Base-by-base conservation (phyloP, 2,888 invertebrate species). In the Gonocerus acuteangulatus region DNA sequence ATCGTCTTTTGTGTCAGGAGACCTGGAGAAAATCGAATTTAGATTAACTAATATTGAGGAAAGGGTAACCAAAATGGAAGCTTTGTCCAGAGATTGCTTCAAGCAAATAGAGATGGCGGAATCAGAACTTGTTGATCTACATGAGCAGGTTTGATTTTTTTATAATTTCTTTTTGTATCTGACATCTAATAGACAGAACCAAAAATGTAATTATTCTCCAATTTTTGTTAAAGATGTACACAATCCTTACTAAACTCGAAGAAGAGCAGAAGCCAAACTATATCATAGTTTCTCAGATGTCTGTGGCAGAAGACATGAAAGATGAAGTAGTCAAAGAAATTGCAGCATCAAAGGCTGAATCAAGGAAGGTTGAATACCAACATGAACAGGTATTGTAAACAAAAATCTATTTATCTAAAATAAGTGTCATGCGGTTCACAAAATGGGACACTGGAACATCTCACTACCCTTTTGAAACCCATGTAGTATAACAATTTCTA, bases 161-260 rank as follows among this genome's bases (percentile, higher is more conserved):
- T n/a, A 9, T 32, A 32, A n/a, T n/a, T n/a, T n/a, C n/a, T n/a
- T n/a, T n/a, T n/a, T n/a, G n/a, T n/a, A n/a, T n/a, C n/a, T n/a
- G n/a, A n/a, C n/a, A n/a, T n/a, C n/a, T n/a, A n/a, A n/a, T n/a
- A n/a, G n/a, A n/a, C n/a, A n/a, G n/a, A n/a, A n/a, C n/a, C n/a
- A n/a, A n/a, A n/a, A n/a, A n/a, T n/a, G n/a, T n/a, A n/a, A n/a
- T n/a, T n/a, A n/a, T n/a, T n/a, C n/a, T n/a, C n/a, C n/a, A n/a
- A n/a, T n/a, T n/a, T n/a, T n/a, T n/a, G n/a, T 27, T 3, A 23
- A 2, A 57, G 57, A 57, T 57, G 27, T 57, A 57, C 13, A 57
- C 57, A 11, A 27, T 57, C 18, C 27, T 47, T 3, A 45, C 36
- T 18, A 57, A 57, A 18, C 22, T 57, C 19, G 57, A 57, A 47